These are phyloP conservation scores for Rostratula benghalensis DNA, from an alignment of 2,113 vertebrate genomes.

Conservation along the genomic window DNA sequence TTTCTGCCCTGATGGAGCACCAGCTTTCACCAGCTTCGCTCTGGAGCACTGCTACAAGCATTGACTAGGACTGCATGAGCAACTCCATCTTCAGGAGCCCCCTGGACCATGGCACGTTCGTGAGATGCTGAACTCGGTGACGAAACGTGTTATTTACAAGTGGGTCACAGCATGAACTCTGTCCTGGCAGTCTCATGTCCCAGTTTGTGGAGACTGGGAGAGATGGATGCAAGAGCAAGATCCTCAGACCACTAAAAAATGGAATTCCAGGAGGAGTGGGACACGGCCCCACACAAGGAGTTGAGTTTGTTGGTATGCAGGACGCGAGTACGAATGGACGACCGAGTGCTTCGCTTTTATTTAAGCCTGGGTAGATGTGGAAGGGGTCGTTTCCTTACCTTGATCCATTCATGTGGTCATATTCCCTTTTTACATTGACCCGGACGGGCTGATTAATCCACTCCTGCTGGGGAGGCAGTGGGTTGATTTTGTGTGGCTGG, in stretches of 20 bases:
- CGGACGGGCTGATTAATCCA: constrained; percentile 95
- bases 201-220: neutral
- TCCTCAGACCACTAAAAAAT: neutral
- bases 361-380: neutral
- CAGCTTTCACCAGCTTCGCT: neutral
- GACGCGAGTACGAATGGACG: rapidly evolving
- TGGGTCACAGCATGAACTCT: neutral
- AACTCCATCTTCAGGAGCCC: neutral
- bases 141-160: neutral
- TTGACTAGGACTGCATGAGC: rapidly evolving
- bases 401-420: constrained; percentile 98
- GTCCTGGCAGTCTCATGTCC: neutral
- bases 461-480: constrained; percentile 93
- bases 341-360: neutral
- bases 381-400: constrained; percentile 77
- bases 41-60: neutral
- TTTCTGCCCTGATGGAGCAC: neutral
- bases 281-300: neutral
- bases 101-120: neutral
- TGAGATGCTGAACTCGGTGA: neutral
- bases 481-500: constrained; percentile 97
- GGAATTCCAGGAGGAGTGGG: neutral
- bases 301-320: neutral
- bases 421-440: constrained; percentile 95
- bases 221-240: neutral